phyloP scores from a whole-genome alignment of 1,140 invertebrate genomes.

The Drosophila erecta region DNA sequence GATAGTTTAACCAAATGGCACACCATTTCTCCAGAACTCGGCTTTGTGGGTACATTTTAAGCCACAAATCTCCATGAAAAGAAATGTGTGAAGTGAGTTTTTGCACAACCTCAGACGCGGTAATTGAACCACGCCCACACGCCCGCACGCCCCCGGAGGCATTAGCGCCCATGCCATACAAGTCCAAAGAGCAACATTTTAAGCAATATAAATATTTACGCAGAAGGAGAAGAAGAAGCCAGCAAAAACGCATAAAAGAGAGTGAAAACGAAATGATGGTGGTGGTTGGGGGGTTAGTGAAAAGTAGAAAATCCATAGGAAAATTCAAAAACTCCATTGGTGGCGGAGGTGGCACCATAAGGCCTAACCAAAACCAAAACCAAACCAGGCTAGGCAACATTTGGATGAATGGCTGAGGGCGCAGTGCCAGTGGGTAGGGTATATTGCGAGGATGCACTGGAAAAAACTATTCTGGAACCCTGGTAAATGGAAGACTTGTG shows the following conservation, averaged over 20 bases:
- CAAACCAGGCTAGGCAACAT: conserved; percentile 36
- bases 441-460: conserved; percentile 9
- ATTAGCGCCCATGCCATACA: conserved; percentile 7
- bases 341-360: conserved; percentile 5
- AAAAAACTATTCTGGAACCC: not conserved
- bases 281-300: conserved; percentile 1
- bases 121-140: conserved; percentile 32
- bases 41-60: not conserved
- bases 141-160: conserved; percentile 4
- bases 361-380: conserved; percentile 23
- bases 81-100: conserved; percentile 3
- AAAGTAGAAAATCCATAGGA: conserved; percentile 20
- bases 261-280: conserved; percentile 37
- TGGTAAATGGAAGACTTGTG: no score
- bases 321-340: conserved; percentile 19
- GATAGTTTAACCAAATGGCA: not conserved
- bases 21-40: not conserved
- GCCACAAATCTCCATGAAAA: not conserved
- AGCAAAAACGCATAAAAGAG: conserved; percentile 31
- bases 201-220: conserved; percentile 49
- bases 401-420: conserved; percentile 25
- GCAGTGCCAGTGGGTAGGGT: conserved; percentile 1
- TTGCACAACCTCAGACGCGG: conserved; percentile 5
- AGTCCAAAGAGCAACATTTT: conserved; percentile 42
- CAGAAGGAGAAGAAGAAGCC: conserved; percentile 5